Evolutionary conservation across 2,888 invertebrate species (phyloP).

Genomic region (Synanthedon myopaeformis): DNA sequence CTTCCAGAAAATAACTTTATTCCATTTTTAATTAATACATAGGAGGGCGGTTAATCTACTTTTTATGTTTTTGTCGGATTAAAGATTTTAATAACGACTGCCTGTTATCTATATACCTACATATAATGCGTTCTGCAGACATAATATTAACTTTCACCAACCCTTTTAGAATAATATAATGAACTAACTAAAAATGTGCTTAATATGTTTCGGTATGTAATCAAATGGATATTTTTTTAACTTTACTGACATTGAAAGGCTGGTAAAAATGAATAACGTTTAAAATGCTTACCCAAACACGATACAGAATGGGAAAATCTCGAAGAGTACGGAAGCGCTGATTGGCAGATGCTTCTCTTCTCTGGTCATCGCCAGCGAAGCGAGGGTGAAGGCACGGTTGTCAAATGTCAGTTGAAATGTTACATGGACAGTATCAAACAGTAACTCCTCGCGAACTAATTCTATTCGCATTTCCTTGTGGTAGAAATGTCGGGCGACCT

Average conservation of each 20-base stretch:
- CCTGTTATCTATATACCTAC: too few species aligned
- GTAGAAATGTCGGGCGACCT: conserved; percentile 93
- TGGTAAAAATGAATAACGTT: not conserved
- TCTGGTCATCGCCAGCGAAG: conserved; percentile 85
- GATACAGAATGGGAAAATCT: conserved; percentile 98
- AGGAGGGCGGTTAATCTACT: too few species aligned
- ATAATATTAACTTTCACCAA: too few species aligned
- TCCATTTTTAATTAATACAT: too few species aligned
- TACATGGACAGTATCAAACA: conserved; percentile 92
- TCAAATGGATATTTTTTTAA: not conserved
- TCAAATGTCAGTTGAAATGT: conserved; percentile 95
- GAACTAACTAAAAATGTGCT: not conserved
- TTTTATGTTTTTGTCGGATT: too few species aligned
- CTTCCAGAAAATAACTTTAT: too few species aligned
- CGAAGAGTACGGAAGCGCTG: conserved; percentile 90
- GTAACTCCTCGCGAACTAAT: conserved; percentile 85
- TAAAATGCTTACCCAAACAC: conserved; percentile 84
- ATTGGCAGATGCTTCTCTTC: conserved; percentile 91
- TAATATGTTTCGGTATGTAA: not conserved
- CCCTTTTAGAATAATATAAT: too few species aligned
- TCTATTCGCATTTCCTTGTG: conserved; percentile 95
- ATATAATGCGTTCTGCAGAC: too few species aligned
- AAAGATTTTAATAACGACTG: too few species aligned
- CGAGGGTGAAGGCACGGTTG: conserved; percentile 89
- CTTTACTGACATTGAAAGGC: not conserved